phyloP scores from a whole-genome alignment of 2,888 invertebrate genomes.

The Apantesis nais region DNA sequence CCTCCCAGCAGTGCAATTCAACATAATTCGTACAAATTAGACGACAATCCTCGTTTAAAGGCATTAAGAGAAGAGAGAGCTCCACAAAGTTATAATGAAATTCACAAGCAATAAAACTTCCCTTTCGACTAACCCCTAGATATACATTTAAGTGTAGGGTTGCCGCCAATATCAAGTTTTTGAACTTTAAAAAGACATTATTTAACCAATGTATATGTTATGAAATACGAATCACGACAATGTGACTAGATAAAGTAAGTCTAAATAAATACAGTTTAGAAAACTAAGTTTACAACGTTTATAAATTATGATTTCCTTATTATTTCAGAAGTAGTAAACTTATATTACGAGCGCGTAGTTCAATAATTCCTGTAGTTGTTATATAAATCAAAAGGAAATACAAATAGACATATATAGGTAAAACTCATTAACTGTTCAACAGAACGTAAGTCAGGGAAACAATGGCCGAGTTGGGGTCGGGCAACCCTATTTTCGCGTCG shows the following conservation, averaged over 20 bases:
- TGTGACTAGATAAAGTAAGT: not conserved
- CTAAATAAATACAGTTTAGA: not conserved
- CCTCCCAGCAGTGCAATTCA: slow-evolving; percentile 63
- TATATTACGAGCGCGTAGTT: not conserved
- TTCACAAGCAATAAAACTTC: slow-evolving; percentile 85
- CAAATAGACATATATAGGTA: not conserved
- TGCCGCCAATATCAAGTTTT: slow-evolving; percentile 45
- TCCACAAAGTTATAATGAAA: slow-evolving; percentile 83
- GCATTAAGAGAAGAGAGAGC: slow-evolving; percentile 75
- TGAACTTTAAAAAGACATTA: not conserved
- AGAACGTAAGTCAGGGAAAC: slow-evolving; percentile 21
- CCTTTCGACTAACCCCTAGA: slow-evolving; percentile 81
- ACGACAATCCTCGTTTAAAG: slow-evolving; percentile 82
- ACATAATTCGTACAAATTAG: slow-evolving; percentile 80
- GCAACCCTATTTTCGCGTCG: slow-evolving; percentile 63
- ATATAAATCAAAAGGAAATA: slow-evolving; percentile 4
- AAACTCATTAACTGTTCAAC: slow-evolving; percentile 11
- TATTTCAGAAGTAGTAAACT: not conserved
- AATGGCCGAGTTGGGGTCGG: slow-evolving; percentile 25
- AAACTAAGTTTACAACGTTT: not conserved
- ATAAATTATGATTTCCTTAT: not conserved
- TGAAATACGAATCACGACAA: not conserved
- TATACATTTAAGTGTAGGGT: slow-evolving; percentile 76
- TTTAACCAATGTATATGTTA: slow-evolving; percentile 1
- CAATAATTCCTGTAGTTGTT: not conserved